A percentile compares a stretch with the other conserved stretches of the same genome.
These are phyloP conservation scores for Hypomecis punctinalis DNA, from an alignment of 2,888 invertebrate genomes.

Conservation along the genomic window DNA sequence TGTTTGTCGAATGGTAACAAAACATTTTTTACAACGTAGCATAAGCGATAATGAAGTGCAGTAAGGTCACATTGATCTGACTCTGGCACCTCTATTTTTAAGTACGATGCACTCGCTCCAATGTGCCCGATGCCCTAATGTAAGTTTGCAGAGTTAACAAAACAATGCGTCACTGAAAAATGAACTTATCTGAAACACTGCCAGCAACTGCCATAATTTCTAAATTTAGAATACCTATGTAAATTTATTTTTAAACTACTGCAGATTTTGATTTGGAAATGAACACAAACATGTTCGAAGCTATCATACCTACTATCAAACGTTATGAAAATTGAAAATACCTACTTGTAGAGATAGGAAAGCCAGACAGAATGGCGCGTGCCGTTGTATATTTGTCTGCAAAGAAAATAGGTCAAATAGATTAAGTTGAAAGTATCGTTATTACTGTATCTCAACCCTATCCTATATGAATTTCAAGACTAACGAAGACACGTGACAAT, in stretches of 20 bases:
- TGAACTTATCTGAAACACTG: conserved; percentile 1
- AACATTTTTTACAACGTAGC: conserved; percentile 30
- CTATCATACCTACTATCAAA: neutral
- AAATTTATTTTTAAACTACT: too few species aligned
- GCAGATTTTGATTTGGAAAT: neutral
- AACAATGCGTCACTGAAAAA: conserved; percentile 36
- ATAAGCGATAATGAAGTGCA: conserved; percentile 36
- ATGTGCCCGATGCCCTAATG: conserved; percentile 35
- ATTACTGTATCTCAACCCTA: neutral
- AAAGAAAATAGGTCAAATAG: too few species aligned
- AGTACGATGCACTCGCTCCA: conserved; percentile 37
- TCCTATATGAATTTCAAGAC: neutral
- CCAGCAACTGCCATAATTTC: neutral
- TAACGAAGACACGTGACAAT: conserved; percentile 18
- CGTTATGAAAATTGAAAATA: conserved; percentile 4
- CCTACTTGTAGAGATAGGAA: neutral
- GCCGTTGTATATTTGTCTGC: neutral
- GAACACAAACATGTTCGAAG: neutral
- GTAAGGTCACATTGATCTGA: conserved; percentile 45
- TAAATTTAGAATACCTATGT: neutral
- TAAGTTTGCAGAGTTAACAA: conserved; percentile 27
- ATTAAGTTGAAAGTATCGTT: too few species aligned
- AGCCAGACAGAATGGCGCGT: neutral
- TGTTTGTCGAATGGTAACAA: conserved; percentile 22
- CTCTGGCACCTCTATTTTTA: conserved; percentile 43